phyloP scores from a whole-genome alignment of 2,888 invertebrate genomes.

The Nephrotoma appendiculata region DNA sequence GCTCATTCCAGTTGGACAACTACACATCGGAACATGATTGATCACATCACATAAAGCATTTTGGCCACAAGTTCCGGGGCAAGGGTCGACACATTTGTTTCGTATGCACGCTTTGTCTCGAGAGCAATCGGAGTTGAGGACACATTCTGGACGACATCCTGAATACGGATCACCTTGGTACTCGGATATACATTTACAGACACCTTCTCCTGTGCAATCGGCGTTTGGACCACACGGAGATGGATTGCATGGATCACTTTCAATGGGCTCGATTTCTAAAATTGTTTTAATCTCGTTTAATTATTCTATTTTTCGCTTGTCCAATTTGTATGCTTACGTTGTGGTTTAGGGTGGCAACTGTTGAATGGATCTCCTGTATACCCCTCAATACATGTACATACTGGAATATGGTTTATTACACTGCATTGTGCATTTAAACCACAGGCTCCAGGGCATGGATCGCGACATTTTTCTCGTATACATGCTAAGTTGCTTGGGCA shows the following conservation, averaged over 20 bases:
- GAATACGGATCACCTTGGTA: constrained; percentile 56
- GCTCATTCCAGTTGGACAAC: constrained; percentile 41
- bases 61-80: constrained; percentile 55
- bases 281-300: not conserved
- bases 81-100: constrained; percentile 58
- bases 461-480: constrained; percentile 54
- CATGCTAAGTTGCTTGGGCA: constrained; percentile 57
- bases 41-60: constrained; percentile 56
- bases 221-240: constrained; percentile 52
- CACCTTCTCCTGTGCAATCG: constrained; percentile 44
- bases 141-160: constrained; percentile 55
- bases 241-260: constrained; percentile 42
- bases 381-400: constrained; percentile 47
- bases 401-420: constrained; percentile 53
- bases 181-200: constrained; percentile 49
- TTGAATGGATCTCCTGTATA: constrained; percentile 42
- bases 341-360: constrained; percentile 29
- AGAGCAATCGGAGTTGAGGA: constrained; percentile 50
- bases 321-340: constrained; percentile 19
- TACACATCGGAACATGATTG: constrained; percentile 58
- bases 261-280: not conserved
- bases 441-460: constrained; percentile 60
- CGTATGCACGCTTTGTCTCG: constrained; percentile 52
- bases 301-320: not conserved
- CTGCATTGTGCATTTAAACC: constrained; percentile 46